These are phyloP conservation scores for Anagyrus pseudococci DNA, from an alignment of 2,888 invertebrate species.

Conservation along the genomic window DNA sequence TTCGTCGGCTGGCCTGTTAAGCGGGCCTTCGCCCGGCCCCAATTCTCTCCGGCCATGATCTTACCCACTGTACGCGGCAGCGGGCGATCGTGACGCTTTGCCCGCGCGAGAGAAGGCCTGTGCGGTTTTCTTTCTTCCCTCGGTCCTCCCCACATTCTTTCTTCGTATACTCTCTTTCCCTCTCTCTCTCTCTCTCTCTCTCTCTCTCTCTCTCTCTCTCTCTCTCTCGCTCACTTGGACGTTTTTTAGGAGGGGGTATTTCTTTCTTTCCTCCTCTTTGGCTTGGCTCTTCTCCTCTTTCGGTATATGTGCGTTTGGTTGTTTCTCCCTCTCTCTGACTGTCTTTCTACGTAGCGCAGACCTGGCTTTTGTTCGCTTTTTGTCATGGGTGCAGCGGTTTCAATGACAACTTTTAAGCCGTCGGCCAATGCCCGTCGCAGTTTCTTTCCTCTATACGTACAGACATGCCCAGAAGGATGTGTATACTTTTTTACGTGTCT, in stretches of 20 bases:
- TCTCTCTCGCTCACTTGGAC: too few relatives aligned
- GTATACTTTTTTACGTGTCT: too few relatives aligned
- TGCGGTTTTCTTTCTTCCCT: constrained; percentile 11
- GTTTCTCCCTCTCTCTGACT: not conserved
- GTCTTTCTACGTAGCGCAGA: not conserved
- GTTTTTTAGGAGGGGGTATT: too few relatives aligned
- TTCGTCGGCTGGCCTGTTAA: not conserved
- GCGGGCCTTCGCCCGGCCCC: not conserved
- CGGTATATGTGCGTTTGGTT: too few relatives aligned
- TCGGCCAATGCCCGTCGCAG: not conserved
- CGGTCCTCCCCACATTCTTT: too few relatives aligned
- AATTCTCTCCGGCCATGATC: constrained; percentile 23
- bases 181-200: too few relatives aligned
- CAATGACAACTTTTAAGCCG: not conserved
- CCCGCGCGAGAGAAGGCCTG: constrained; percentile 2
- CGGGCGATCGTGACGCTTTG: too few relatives aligned
- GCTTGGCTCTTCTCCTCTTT: too few relatives aligned
- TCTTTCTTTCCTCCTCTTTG: not conserved
- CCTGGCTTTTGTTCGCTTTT: not conserved
- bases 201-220: too few relatives aligned
- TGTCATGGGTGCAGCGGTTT: not conserved
- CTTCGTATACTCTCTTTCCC: too few relatives aligned
- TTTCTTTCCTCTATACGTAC: too few relatives aligned
- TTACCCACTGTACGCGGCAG: constrained; percentile 10
- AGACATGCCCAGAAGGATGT: too few relatives aligned